Evolutionary conservation across 2,113 vertebrate genomes (phyloP).

Genomic region (Eudorcas thomsonii): DNA sequence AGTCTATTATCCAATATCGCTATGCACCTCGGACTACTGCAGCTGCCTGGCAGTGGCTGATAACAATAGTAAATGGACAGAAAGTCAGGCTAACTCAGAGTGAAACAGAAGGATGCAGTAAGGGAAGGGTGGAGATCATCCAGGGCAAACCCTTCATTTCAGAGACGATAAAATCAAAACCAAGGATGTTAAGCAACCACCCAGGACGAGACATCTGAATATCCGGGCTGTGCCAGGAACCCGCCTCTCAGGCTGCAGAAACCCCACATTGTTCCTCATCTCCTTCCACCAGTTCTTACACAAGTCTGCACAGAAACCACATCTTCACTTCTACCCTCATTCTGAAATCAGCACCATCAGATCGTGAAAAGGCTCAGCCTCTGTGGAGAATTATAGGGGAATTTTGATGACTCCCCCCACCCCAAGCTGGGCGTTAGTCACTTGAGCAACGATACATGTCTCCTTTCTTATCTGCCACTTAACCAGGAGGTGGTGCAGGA

Average conservation of each 20-base stretch:
- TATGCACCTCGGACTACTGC: background rate
- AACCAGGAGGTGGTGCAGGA: background rate
- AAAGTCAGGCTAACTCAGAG: background rate
- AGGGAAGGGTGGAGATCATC: background rate
- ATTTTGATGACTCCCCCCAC: background rate
- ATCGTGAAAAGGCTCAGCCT: background rate
- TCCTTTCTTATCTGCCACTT: background rate
- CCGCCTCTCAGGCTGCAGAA: background rate
- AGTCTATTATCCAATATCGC: background rate
- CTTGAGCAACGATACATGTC: background rate
- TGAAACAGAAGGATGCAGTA: background rate
- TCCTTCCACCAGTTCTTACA: background rate
- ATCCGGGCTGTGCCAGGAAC: background rate
- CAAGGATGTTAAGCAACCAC: background rate
- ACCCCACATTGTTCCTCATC: background rate
- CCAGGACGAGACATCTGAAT: background rate
- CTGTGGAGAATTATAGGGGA: background rate
- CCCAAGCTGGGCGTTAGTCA: background rate
- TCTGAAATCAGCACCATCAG: background rate
- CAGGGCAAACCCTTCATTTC: background rate
- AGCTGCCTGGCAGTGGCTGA: background rate
- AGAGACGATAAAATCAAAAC: background rate
- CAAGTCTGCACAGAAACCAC: background rate
- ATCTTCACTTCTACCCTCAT: background rate
- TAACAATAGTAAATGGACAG: background rate